These are phyloP conservation scores for Agrenia bidenticulata DNA, from an alignment of 2,888 invertebrate species.

Conservation along the genomic window DNA sequence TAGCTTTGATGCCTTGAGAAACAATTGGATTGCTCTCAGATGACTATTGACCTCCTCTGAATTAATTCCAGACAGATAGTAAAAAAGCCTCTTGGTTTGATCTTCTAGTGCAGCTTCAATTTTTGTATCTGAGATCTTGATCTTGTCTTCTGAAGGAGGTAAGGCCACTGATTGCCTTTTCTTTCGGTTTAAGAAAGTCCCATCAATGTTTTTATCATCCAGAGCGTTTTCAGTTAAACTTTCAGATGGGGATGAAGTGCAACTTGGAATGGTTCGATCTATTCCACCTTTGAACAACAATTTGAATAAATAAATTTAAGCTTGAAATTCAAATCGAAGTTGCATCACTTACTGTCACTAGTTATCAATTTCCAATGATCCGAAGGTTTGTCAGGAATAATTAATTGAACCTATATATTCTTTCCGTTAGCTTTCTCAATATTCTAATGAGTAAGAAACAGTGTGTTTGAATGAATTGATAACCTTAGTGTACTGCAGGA, in stretches of 20 bases:
- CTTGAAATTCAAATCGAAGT: too few relatives aligned
- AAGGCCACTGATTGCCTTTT: conserved; percentile 7
- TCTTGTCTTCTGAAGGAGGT: conserved; percentile 16
- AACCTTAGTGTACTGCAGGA: background rate
- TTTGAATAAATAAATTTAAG: background rate
- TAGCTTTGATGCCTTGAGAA: conserved; percentile 30
- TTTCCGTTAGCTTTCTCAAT: background rate
- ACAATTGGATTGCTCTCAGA: conserved; percentile 28
- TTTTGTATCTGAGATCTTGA: conserved; percentile 6
- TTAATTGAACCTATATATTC: conserved; percentile 13
- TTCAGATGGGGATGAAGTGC: background rate
- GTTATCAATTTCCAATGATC: background rate
- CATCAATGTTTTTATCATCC: background rate
- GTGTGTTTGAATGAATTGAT: background rate
- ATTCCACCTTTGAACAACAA: background rate
- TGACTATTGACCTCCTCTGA: conserved; percentile 34
- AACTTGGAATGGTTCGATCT: background rate
- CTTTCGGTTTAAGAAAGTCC: background rate
- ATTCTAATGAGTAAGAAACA: background rate
- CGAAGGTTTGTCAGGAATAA: background rate
- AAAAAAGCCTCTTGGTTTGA: conserved; percentile 43
- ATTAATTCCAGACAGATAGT: conserved; percentile 39
- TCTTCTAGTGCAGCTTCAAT: conserved; percentile 32
- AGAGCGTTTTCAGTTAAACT: background rate
- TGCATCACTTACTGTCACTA: background rate